These are phyloP conservation scores for Micrasema minimum DNA, from an alignment of 1,140 invertebrate genomes.

Conservation along the genomic window DNA sequence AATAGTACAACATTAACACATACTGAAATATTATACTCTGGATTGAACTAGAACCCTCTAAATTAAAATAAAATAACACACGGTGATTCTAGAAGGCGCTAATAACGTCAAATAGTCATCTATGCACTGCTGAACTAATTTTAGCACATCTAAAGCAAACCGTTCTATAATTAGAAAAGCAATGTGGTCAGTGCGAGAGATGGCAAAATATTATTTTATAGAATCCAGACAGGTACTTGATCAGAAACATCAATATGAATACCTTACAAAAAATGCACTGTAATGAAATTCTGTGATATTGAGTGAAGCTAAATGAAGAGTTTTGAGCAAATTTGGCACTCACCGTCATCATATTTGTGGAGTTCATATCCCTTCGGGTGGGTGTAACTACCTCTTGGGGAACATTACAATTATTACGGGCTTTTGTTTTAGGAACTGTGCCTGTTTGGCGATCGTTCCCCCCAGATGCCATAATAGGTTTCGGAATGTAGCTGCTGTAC, in stretches of 20 bases:
- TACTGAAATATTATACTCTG: no score
- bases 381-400: conserved; percentile 67
- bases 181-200: conserved; percentile 20
- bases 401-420: conserved; percentile 64
- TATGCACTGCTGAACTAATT: conserved; percentile 32
- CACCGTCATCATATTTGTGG: conserved; percentile 62
- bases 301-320: not conserved
- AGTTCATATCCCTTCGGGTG: conserved; percentile 65
- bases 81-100: conserved; percentile 28
- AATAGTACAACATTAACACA: no score
- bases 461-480: conserved; percentile 40
- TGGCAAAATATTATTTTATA: not conserved
- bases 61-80: no score
- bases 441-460: conserved; percentile 58
- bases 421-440: conserved; percentile 66
- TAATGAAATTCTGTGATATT: no score
- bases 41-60: no score
- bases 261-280: no score
- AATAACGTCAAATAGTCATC: conserved; percentile 1
- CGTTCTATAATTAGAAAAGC: conserved; percentile 14
- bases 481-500: conserved; percentile 3
- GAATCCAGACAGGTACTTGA: conserved; percentile 5
- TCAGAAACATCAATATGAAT: not conserved
- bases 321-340: conserved; percentile 37
- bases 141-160: conserved; percentile 20